Percentiles rank a stretch among this genome's conserved stretches.
phyloP scores from a whole-genome alignment of 2,113 vertebrate genomes.

The Leptosomus discolor region DNA sequence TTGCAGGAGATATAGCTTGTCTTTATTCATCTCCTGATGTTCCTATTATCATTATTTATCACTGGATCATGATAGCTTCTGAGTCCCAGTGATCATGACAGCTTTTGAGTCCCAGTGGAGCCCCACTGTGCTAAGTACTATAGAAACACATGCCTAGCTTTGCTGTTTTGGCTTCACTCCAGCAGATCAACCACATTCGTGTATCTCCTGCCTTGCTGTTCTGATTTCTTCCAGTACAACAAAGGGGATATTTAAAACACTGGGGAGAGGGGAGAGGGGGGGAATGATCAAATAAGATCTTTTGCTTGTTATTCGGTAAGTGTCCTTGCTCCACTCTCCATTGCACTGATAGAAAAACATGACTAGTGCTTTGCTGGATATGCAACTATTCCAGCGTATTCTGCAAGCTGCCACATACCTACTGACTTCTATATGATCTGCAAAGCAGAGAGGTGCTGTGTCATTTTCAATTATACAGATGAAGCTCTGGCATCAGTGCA shows the following conservation, averaged over 20 bases:
- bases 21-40: not conserved
- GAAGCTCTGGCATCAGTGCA: not conserved
- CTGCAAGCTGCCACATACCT: not conserved
- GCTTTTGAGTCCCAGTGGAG: not conserved
- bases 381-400: not conserved
- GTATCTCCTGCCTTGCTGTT: not conserved
- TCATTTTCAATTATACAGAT: not conserved
- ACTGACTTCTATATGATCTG: not conserved
- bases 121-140: not conserved
- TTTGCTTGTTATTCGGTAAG: not conserved
- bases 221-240: not conserved
- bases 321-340: not conserved
- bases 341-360: not conserved
- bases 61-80: not conserved
- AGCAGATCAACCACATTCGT: not conserved
- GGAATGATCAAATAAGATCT: not conserved
- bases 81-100: not conserved
- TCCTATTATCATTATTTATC: conserved; percentile 26
- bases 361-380: not conserved
- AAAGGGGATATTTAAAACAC: not conserved
- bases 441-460: not conserved
- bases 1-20: not conserved
- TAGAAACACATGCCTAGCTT: not conserved
- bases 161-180: not conserved
- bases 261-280: not conserved